Percentiles rank a stretch among this genome's conserved stretches.
Evolutionary conservation across 2,113 vertebrate species (phyloP).

Genomic region (Indicator indicator): DNA sequence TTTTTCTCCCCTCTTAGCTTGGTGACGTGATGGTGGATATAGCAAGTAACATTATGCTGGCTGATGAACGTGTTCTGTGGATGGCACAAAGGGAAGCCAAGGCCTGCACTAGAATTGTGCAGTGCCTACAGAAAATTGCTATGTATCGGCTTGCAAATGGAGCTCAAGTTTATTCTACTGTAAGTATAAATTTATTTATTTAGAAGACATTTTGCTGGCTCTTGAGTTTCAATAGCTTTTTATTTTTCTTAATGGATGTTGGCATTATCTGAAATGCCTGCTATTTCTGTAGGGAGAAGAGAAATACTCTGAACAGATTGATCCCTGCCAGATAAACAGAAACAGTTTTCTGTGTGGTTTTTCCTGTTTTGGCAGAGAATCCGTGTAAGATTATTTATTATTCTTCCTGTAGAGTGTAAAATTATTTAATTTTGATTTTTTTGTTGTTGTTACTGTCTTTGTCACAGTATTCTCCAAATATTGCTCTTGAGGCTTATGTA

Average conservation of each 20-base stretch:
- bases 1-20: constrained; percentile 78
- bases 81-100: constrained; percentile 91
- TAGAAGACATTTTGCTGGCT: background rate
- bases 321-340: background rate
- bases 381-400: background rate
- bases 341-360: background rate
- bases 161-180: constrained; percentile 90
- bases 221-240: background rate
- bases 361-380: background rate
- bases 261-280: background rate
- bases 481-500: constrained; percentile 92
- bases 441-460: background rate
- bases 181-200: constrained; percentile 54
- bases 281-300: background rate
- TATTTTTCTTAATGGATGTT: constrained; percentile 25
- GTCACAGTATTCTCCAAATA: constrained; percentile 91
- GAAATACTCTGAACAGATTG: background rate
- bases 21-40: constrained; percentile 97
- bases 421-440: constrained; percentile 39
- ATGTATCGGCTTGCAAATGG: constrained; percentile 85
- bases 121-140: constrained; percentile 89
- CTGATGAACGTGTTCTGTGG: constrained; percentile 92
- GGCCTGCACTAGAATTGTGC: constrained; percentile 91
- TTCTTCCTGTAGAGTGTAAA: background rate
- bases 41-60: constrained; percentile 95